A percentile compares a stretch with the other conserved stretches of the same genome.
phyloP scores from a whole-genome alignment of 2,797 vertebrate genomes.

The Poeciliopsis infans region DNA sequence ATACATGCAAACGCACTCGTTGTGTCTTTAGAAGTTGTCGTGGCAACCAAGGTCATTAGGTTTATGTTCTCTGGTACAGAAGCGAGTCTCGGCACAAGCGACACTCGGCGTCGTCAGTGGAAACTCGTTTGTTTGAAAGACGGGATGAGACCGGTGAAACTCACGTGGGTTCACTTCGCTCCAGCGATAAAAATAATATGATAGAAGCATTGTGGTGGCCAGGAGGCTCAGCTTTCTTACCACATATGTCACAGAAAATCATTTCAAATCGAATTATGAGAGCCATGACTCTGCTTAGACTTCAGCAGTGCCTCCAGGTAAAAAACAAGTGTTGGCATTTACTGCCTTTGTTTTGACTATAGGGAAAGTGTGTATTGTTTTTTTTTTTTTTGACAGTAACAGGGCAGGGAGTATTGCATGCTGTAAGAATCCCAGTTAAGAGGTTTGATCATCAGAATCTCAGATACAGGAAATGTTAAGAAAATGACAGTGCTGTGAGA shows the following conservation, averaged over 20 bases:
- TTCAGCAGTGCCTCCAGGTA: neutral
- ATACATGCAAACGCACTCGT: conserved; percentile 18
- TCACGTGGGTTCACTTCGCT: neutral
- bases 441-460: neutral
- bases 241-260: neutral
- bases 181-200: neutral
- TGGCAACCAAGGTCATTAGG: conserved; percentile 71
- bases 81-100: conserved; percentile 46
- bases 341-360: neutral
- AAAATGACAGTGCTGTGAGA: neutral
- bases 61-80: conserved; percentile 64
- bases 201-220: neutral
- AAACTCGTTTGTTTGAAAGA: conserved; percentile 53
- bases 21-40: conserved; percentile 62
- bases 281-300: neutral
- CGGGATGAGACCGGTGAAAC: neutral
- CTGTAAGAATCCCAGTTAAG: neutral
- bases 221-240: neutral
- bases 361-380: neutral
- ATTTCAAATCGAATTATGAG: neutral
- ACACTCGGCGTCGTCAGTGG: conserved; percentile 53
- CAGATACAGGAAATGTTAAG: neutral
- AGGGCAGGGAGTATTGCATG: neutral
- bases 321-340: neutral
- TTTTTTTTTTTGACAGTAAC: neutral